Base-by-base conservation (phyloP, 2,888 invertebrate species). In the Shargacucullia verbasci region DNA sequence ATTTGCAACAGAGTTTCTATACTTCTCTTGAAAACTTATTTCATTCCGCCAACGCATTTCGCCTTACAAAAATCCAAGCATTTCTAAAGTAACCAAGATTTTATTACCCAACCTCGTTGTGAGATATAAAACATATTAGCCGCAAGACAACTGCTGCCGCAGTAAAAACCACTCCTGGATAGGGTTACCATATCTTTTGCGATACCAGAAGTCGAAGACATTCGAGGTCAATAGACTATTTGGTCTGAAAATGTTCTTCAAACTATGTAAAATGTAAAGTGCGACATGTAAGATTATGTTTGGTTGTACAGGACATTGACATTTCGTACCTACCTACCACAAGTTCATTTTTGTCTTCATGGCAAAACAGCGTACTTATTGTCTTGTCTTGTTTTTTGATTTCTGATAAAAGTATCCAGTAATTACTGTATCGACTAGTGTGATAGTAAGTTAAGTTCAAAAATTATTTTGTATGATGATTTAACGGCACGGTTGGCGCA, bases 71-170 rank as follows among this genome's bases (percentile, higher is more conserved):
- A 71, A 73, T 57, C 72, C 64, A 29, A 64, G 55, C 52, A 53
- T 71, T 74, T 74, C 75, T 63, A 59, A 61, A 74, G 67, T 61
- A 74, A 71, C 72, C 67, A 67, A 73, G 72, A 73, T 73, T 73
- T 71, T 74, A 73, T 73, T 71, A 74, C 59, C 35, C 37, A 37
- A 57, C 15, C 72, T 58, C 72, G 61, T 61, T 61, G 60, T 54
- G 40, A 61, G 67, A 59, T 71, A 73, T 73, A 75, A 75, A 75
- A 69, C 62, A 69, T 75, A 73, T 75, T 73, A 75, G 62, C 66
- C 63, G 48, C 58, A 69, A 69, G 73, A 74, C 73, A 75, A 75
- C 76, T 72, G 65, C 63, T 15, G 38, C 44, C 35, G 50, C 59
- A 53, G 65, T 73, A 75, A 73, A 73, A 75, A 59, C 58, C 53